These are phyloP conservation scores for Caenorhabditis macrosperma DNA, from an alignment of 2,888 invertebrate genomes.

Conservation along the genomic window DNA sequence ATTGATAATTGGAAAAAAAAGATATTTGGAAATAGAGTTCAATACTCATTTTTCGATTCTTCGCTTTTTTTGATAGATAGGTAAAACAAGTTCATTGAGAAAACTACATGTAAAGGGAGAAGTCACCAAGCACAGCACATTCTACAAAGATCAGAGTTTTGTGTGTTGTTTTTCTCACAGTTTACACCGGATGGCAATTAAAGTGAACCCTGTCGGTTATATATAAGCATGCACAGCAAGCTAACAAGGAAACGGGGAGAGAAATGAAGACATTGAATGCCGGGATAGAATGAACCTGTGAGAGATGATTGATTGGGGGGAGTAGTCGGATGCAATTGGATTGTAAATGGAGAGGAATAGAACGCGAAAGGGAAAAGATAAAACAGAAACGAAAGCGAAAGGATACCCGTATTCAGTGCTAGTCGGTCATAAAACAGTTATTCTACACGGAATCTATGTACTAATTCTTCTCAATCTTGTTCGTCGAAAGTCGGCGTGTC, in stretches of 20 bases:
- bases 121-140: background rate
- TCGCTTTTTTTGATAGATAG: background rate
- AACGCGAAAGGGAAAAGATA: background rate
- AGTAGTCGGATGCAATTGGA: slow-evolving; percentile 23
- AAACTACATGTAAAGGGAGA: background rate
- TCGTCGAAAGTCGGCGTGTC: slow-evolving; percentile 36
- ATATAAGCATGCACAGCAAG: slow-evolving; percentile 43
- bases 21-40: background rate
- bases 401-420: slow-evolving; percentile 16
- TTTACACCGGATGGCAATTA: slow-evolving; percentile 22
- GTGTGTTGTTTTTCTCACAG: background rate
- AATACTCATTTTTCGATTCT: background rate
- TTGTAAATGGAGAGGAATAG: slow-evolving; percentile 7
- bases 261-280: slow-evolving; percentile 28
- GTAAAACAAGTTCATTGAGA: slow-evolving; percentile 16
- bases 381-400: slow-evolving; percentile 6
- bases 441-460: slow-evolving; percentile 23
- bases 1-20: background rate
- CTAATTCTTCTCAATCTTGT: background rate
- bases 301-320: background rate
- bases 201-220: slow-evolving; percentile 18
- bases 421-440: no score
- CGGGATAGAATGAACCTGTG: slow-evolving; percentile 17
- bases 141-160: background rate
- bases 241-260: background rate